Evolutionary conservation across 2,113 vertebrate genomes (phyloP).

Genomic region (Pitta sordida): DNA sequence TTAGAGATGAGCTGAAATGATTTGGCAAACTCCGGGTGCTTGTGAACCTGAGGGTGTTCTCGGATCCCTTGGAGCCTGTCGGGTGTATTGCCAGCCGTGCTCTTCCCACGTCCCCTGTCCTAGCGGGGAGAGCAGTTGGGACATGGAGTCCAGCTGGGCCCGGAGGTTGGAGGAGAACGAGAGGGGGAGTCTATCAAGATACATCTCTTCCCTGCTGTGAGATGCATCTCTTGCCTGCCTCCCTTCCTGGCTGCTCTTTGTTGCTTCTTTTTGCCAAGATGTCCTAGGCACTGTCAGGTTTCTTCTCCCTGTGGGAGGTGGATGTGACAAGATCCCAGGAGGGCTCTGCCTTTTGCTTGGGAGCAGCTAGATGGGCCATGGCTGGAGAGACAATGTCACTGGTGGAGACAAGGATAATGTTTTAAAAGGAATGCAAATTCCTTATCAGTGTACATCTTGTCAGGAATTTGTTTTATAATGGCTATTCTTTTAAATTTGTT

Average conservation of each 20-base stretch:
- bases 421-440: background rate
- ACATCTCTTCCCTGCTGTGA: background rate
- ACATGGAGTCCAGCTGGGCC: constrained; percentile 16
- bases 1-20: constrained; percentile 47
- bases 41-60: constrained; percentile 23
- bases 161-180: background rate
- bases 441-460: background rate
- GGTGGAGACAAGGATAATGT: background rate
- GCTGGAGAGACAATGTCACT: background rate
- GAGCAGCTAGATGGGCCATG: background rate
- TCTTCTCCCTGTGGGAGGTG: background rate
- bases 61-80: background rate
- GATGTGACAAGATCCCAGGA: background rate
- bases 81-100: background rate
- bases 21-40: background rate
- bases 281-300: constrained; percentile 11
- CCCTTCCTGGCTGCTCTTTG: background rate
- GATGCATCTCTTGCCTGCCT: background rate
- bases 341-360: background rate
- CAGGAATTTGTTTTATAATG: background rate
- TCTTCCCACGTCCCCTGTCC: background rate
- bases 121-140: constrained; percentile 15
- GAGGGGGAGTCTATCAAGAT: constrained; percentile 26
- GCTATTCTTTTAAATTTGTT: background rate
- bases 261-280: constrained; percentile 25